Conservation (phyloP, 64 coral and sea anemone species). For the Hydrozoanthus tunicans region DNA sequence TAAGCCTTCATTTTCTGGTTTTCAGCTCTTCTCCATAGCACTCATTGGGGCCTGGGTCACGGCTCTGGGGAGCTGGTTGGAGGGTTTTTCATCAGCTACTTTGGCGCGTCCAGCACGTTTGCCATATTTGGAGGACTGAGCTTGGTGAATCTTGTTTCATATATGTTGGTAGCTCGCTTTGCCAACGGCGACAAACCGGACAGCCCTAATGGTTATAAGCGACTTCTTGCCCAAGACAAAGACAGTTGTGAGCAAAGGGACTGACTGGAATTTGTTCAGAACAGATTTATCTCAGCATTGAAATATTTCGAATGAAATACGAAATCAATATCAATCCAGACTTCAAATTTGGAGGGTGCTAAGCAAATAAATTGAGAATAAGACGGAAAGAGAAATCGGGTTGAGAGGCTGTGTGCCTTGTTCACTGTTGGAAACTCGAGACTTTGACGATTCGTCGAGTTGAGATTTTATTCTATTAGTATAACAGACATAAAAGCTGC, state of each 20-base stretch:
- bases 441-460: too few relatives aligned
- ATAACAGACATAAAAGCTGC: too few relatives aligned
- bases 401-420: too few relatives aligned
- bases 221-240: neutral
- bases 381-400: too few relatives aligned
- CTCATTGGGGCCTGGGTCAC: conserved; percentile 97
- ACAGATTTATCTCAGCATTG: neutral
- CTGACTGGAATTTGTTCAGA: neutral
- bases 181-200: conserved; percentile 1
- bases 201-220: conserved; percentile 39
- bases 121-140: conserved; percentile 82
- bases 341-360: too few relatives aligned
- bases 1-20: neutral
- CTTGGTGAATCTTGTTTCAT: conserved; percentile 61
- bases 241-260: neutral
- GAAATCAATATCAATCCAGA: too few relatives aligned
- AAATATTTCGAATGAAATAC: too few relatives aligned
- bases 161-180: conserved; percentile 68
- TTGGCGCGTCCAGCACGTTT: conserved; percentile 87
- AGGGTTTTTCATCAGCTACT: conserved; percentile 86
- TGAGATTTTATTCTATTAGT: too few relatives aligned
- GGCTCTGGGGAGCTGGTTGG: conserved; percentile 95
- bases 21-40: conserved; percentile 90
- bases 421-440: too few relatives aligned
- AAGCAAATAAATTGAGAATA: too few relatives aligned